phyloP scores from a whole-genome alignment of 2,888 invertebrate species.

The Idaea biselata region DNA sequence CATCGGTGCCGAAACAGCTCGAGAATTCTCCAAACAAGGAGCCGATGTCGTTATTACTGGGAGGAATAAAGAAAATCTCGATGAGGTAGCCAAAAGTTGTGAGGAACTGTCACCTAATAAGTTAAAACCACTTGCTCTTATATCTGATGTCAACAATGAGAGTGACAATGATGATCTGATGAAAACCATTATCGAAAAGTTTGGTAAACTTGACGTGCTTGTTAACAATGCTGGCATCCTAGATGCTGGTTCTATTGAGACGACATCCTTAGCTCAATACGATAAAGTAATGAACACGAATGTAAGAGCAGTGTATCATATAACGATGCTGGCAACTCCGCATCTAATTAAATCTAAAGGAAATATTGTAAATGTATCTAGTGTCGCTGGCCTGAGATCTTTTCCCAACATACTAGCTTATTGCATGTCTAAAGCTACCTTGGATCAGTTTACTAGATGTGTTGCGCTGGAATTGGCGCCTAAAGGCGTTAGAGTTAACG shows the following conservation, averaged over 20 bases:
- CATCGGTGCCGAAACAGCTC: slow-evolving; percentile 84
- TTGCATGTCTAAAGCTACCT: slow-evolving; percentile 91
- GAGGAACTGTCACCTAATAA: slow-evolving; percentile 42
- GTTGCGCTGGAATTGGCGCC: slow-evolving; percentile 88
- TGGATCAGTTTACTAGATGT: slow-evolving; percentile 95
- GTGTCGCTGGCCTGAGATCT: slow-evolving; percentile 90
- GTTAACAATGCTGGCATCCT: slow-evolving; percentile 92
- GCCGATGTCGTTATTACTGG: slow-evolving; percentile 82
- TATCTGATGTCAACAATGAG: slow-evolving; percentile 83
- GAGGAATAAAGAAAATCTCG: slow-evolving; percentile 83
- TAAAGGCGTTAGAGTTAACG: slow-evolving; percentile 89
- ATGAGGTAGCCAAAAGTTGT: slow-evolving; percentile 80
- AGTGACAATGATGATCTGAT: slow-evolving; percentile 82
- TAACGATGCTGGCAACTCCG: slow-evolving; percentile 90
- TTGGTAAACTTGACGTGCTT: slow-evolving; percentile 85
- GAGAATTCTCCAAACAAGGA: slow-evolving; percentile 82
- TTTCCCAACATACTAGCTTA: slow-evolving; percentile 92
- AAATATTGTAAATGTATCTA: slow-evolving; percentile 93
- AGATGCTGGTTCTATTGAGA: slow-evolving; percentile 87
- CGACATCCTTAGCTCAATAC: slow-evolving; percentile 87
- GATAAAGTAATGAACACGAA: slow-evolving; percentile 92
- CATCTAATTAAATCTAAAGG: slow-evolving; percentile 88
- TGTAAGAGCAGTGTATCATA: slow-evolving; percentile 84
- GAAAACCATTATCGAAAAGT: slow-evolving; percentile 82
- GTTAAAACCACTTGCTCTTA: slow-evolving; percentile 69